These are phyloP conservation scores for Euspilapteryx auroguttella DNA, from an alignment of 2,888 invertebrate genomes.

Conservation along the genomic window DNA sequence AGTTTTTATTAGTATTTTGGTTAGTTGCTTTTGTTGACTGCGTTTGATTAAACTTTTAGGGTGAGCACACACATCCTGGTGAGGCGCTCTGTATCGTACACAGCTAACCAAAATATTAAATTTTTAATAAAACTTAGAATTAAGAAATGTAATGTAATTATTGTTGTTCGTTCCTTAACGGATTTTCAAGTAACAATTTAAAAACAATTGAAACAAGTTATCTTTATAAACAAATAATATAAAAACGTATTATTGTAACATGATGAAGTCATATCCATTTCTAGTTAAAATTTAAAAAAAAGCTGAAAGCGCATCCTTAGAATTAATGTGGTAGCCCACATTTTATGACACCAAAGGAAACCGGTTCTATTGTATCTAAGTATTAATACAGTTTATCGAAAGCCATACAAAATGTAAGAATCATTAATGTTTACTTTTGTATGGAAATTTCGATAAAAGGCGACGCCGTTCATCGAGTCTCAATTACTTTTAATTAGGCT, in stretches of 20 bases:
- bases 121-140: slow-evolving; percentile 18
- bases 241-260: neutral
- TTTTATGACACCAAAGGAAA: slow-evolving; percentile 26
- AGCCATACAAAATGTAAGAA: slow-evolving; percentile 13
- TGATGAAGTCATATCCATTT: slow-evolving; percentile 40
- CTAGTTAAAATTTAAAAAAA: slow-evolving; percentile 15
- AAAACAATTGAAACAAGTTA: neutral
- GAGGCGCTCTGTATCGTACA: too few species aligned
- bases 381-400: too few species aligned
- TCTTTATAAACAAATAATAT: too few species aligned
- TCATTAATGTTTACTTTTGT: too few species aligned
- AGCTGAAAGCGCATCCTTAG: slow-evolving; percentile 41
- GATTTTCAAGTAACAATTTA: neutral
- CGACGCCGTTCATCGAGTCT: too few species aligned
- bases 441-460: too few species aligned
- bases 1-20: slow-evolving; percentile 12
- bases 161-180: slow-evolving; percentile 20
- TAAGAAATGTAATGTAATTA: slow-evolving; percentile 58
- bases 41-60: too few species aligned
- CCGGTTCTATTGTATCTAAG: slow-evolving; percentile 52
- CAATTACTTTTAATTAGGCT: slow-evolving; percentile 40
- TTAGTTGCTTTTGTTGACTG: slow-evolving; percentile 5
- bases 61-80: too few species aligned
- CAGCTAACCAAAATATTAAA: too few species aligned
- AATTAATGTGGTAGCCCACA: neutral